These are phyloP conservation scores for Halcyon malimbica DNA, from an alignment of 2,113 vertebrate species.

Conservation along the genomic window DNA sequence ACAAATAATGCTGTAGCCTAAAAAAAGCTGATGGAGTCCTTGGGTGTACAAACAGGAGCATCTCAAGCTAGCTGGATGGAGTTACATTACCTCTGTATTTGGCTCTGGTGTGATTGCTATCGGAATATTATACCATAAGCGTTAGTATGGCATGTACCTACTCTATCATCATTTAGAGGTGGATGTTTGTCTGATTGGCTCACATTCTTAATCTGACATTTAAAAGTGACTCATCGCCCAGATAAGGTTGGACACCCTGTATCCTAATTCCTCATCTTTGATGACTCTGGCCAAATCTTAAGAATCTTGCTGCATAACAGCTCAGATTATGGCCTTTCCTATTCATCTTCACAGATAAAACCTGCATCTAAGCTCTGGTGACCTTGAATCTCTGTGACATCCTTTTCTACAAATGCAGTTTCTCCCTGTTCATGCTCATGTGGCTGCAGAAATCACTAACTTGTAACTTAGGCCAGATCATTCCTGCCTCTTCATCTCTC, in stretches of 20 bases:
- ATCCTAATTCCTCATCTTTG: background rate
- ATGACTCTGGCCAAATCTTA: background rate
- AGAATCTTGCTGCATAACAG: background rate
- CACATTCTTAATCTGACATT: background rate
- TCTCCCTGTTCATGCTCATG: background rate
- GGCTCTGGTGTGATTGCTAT: background rate
- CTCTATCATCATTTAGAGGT: background rate
- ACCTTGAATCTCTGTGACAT: slow-evolving; percentile 6
- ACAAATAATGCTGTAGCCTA: background rate
- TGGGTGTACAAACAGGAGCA: background rate
- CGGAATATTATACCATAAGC: background rate
- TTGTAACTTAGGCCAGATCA: background rate
- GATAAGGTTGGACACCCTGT: background rate
- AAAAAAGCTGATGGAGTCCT: background rate
- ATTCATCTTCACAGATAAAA: background rate
- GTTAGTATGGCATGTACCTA: background rate
- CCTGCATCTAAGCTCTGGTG: background rate
- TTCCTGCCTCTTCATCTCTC: background rate
- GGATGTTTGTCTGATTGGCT: slow-evolving; percentile 14
- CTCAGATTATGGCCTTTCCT: background rate
- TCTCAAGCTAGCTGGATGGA: background rate
- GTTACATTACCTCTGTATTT: background rate
- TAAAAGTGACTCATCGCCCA: background rate
- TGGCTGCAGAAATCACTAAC: background rate
- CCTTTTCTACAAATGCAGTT: background rate